phyloP scores from a whole-genome alignment of 2,113 vertebrate genomes.

The Cettia cetti region DNA sequence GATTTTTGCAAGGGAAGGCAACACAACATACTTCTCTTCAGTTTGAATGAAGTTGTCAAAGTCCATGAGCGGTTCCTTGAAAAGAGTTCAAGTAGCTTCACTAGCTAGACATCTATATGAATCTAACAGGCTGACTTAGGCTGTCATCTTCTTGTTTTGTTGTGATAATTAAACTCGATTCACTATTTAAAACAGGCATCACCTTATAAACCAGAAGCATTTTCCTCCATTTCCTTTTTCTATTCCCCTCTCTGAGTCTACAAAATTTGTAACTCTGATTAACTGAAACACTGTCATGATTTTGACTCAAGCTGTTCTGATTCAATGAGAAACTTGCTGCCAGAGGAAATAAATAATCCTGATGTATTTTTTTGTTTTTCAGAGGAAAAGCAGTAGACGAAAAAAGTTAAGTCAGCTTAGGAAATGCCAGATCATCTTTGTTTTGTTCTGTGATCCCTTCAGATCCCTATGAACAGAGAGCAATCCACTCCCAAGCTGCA shows the following conservation, averaged over 20 bases:
- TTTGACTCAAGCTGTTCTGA: not conserved
- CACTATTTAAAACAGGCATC: not conserved
- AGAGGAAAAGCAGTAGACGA: not conserved
- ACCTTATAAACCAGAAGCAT: not conserved
- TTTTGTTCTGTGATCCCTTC: not conserved
- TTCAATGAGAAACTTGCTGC: not conserved
- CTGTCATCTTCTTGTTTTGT: not conserved
- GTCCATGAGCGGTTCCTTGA: not conserved
- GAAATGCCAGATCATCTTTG: not conserved
- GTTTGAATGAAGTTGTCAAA: conserved; percentile 9
- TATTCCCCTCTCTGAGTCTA: not conserved
- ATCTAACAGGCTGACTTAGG: not conserved
- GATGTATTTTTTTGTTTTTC: not conserved
- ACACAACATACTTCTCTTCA: not conserved
- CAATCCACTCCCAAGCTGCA: not conserved
- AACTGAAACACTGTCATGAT: not conserved
- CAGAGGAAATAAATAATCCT: not conserved
- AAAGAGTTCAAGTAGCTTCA: not conserved
- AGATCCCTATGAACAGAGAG: fast-evolving
- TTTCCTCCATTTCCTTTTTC: not conserved
- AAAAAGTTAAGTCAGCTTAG: not conserved
- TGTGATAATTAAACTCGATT: not conserved
- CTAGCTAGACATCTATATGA: not conserved
- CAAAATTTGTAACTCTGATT: not conserved
- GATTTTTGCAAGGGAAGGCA: not conserved